Evolutionary conservation across 2,888 invertebrate genomes (phyloP), one percentile per base, ranked within the genome.

Genomic region (Lampropteryx suffumata): DNA sequence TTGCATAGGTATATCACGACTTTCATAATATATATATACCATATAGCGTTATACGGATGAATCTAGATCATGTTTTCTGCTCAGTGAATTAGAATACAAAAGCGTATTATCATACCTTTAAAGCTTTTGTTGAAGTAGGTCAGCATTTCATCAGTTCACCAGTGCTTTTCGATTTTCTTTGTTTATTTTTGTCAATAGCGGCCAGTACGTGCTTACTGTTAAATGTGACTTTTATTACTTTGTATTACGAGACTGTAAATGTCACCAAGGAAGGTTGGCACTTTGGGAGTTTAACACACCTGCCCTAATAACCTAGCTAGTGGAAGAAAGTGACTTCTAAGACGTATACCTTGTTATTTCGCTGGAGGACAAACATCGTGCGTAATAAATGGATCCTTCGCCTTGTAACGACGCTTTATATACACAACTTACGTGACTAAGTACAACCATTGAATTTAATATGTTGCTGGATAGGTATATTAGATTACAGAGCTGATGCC

Each of bases 261-360:
- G 55, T 53, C 50, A 50, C 51, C 55, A 59, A 55, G 49, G 55
- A 59, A 55, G 49, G 55, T 52, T 47, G 47, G 35, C 45, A 47
- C 37, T 47, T 55, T 43, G 47, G 52, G 52, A 39, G 39, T 34
- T 43, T 46, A 40, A 55, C 50, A 61, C 71, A 73, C 65, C 72
- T 74, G 79, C 66, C 71, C 71, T 65, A 73, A 69, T 75, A 73
- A 74, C 70, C 69, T 61, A 73, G 70, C 71, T 70, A 67, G 61
- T 55, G 55, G 17, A 29, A 30, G 24, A 14, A 27, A 48, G 29
- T 44, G 33, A 48, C 40, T 42, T 48, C 35, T 17, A 73, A 79
- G 74, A 81, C 69, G 67, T 66, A 79, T 75, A 67, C 69, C 30
- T 29, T 30, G 29, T 43, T 28, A 32, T 28, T 42, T 17, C 40